Base-by-base conservation (phyloP, 2,888 invertebrate species). In the Keiferia lycopersicella region DNA sequence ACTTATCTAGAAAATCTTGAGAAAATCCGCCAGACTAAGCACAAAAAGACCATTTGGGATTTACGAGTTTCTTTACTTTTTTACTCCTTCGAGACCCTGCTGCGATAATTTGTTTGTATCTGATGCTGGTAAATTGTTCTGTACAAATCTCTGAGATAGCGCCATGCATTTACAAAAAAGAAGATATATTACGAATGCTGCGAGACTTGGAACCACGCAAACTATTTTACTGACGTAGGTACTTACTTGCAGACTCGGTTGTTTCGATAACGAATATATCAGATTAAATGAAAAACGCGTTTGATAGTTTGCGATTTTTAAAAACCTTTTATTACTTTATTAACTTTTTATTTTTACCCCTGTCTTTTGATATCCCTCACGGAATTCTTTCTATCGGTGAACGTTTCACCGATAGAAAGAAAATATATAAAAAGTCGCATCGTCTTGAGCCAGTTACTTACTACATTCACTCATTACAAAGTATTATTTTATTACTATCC, bases 51-150 rank as follows among this genome's bases (percentile, higher is more conserved):
- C 18, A 58, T 58, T 38, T 38, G 18, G 10, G 58, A 38, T 34
- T 58, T 58, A 58, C 38, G 58, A 58, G 58, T 18, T 58, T 58
- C 58, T 58, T 58, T 12, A 58, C 38, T 58, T 58, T 38, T 57
- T 38, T 58, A 16, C 38, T 16, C 58, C 58, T 38, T 58, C 30
- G 30, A 30, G 56, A 56, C 8, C 26, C 8, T 8, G 56, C 56
- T 56, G 51, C 18, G 51, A 22, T 51, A 51, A 51, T 51, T 51
- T 51, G 51, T 51, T 51, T 51, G 12, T 51, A 51, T 51, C 20
- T 51, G 51, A 51, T 22, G 51, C 11, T 51, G 51, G 20, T 18
- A 22, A 51, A 51, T 22, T 10, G 22, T 22, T 18, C 51, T 51
- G 11, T 22, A 51, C 51, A 10, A 51, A 45, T 45, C 7, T 51